A percentile compares a stretch with the other conserved stretches of the same genome.
These are phyloP conservation scores for Cettia cetti DNA, from an alignment of 2,113 vertebrate species.

Conservation along the genomic window DNA sequence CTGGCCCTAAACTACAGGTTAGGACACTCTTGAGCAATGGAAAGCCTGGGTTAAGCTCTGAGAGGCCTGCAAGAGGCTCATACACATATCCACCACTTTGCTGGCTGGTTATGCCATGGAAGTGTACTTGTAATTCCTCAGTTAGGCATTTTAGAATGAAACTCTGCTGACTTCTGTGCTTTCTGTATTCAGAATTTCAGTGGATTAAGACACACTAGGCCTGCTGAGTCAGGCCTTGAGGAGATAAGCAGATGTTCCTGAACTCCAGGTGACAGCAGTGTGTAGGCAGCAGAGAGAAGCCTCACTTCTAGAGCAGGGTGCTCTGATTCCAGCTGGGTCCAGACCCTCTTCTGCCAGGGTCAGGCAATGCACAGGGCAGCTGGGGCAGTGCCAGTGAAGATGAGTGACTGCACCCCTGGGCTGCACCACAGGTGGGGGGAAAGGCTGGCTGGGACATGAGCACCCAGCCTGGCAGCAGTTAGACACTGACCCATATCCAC, in stretches of 20 bases:
- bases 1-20: background rate
- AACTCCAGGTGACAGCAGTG: background rate
- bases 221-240: background rate
- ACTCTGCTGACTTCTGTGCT: conserved; percentile 11
- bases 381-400: background rate
- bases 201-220: background rate
- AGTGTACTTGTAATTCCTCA: background rate
- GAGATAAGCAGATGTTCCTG: background rate
- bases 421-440: accelerated
- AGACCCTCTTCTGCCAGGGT: background rate
- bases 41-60: background rate
- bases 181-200: background rate
- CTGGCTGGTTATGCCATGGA: background rate
- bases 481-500: background rate
- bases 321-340: background rate
- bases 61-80: background rate
- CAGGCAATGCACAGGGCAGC: background rate
- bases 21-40: background rate
- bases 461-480: background rate
- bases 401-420: background rate
- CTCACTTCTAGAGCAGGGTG: accelerated
- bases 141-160: background rate
- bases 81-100: background rate
- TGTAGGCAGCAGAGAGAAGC: background rate
- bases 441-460: background rate